Evolutionary conservation across 2,888 invertebrate species (phyloP).

Genomic region (Cremastinae sp.): DNA sequence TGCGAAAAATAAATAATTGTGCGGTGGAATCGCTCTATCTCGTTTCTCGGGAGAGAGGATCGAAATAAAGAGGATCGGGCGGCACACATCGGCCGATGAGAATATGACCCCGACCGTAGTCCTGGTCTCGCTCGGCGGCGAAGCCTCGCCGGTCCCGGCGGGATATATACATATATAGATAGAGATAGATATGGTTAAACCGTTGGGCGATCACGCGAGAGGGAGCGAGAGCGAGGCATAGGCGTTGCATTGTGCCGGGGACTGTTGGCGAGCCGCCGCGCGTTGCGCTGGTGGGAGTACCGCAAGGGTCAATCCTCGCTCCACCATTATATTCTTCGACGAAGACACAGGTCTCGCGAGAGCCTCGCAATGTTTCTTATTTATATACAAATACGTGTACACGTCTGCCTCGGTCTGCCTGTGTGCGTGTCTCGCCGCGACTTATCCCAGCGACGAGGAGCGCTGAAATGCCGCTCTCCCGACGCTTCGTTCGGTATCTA

Average conservation of each 20-base stretch:
- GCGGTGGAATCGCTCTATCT: neutral
- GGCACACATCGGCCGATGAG: constrained; percentile 74
- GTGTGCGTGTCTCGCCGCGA: constrained; percentile 14
- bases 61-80: constrained; percentile 50
- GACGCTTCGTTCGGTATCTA: constrained; percentile 67
- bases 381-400: constrained; percentile 13
- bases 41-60: constrained; percentile 27
- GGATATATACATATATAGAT: constrained; percentile 14
- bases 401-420: neutral
- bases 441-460: constrained; percentile 45
- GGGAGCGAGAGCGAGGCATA: constrained; percentile 59
- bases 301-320: constrained; percentile 79
- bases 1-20: constrained; percentile 22
- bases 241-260: constrained; percentile 64
- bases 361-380: constrained; percentile 16
- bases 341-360: constrained; percentile 61
- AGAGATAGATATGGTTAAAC: constrained; percentile 1
- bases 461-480: constrained; percentile 59
- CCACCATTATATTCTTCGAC: constrained; percentile 75
- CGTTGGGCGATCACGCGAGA: constrained; percentile 20
- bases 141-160: constrained; percentile 28
- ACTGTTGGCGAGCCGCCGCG: too few relatives aligned
- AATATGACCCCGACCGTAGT: constrained; percentile 75
- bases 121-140: too few relatives aligned
- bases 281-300: constrained; percentile 76